Base-by-base conservation (phyloP, 2,113 vertebrate species). In the Tachysurus vachellii region DNA sequence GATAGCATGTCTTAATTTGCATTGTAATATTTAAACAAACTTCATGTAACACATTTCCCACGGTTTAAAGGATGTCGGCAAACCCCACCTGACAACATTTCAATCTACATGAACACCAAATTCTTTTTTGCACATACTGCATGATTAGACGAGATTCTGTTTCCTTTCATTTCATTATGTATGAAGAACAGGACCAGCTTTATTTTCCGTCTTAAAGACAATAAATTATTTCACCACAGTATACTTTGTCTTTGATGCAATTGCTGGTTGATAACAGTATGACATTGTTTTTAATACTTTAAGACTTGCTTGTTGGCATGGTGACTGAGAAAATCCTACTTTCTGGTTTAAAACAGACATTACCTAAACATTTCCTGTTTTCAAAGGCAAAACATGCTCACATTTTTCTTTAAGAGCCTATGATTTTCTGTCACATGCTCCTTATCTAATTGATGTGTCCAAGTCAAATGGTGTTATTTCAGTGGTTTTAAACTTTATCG, bases 221-320 rank as follows among this genome's bases (percentile, higher is more conserved):
- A 82, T 73, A 86, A 89, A 86, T 90, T 82, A 85, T 73, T 86
- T 7, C 54, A 21, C n/a, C 57, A 44, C 11, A 61, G 13, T 64
- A 10, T 56, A 16, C 61, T 80, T n/a, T 59, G 28, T 73, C 64
- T 73, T 83, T 82, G 23, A 82, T 61, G n/a, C 57, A 75, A 82
- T 44, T 53, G 12, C 44, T 13, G 21, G 71, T 26, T 28, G 14
- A 79, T 59, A 61, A 23, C 2, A 36, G 47, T 31, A 76, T 28
- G 26, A 4, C 36, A n/a, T 17, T 76, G 44, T 85, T 61, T 26
- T n/a, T 68, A 83, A 76, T 76, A 21, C 59, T 77, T 77, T 17
- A 66, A 68, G n/a, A 26, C 36, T 5, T 10, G n/a, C 26, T 73
- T 23, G 50, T 50, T 70, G 53, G 53, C 66, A 84, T 84, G 70